phyloP scores from a whole-genome alignment of 2,888 invertebrate species.

The Apodemia zela region DNA sequence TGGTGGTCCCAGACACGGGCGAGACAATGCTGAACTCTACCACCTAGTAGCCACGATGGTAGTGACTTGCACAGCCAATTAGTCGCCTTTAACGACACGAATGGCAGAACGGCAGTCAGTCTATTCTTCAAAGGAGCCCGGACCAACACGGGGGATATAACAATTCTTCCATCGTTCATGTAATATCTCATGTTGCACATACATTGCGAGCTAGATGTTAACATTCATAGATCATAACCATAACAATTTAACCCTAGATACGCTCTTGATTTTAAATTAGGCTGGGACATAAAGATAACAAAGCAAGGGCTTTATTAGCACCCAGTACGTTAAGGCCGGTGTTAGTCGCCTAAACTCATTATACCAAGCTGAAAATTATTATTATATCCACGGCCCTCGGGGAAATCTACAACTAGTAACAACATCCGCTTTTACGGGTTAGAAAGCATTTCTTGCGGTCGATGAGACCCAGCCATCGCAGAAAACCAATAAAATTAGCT shows the following conservation, averaged over 20 bases:
- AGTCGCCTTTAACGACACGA: no score
- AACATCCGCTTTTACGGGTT: slow-evolving; percentile 2
- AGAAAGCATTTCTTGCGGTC: slow-evolving; percentile 3
- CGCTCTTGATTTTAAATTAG: background rate
- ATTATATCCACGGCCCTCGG: background rate
- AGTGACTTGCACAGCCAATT: no score
- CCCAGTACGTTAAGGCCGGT: background rate
- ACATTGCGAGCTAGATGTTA: no score
- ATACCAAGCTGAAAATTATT: slow-evolving; percentile 4
- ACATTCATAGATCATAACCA: no score
- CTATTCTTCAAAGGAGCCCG: no score
- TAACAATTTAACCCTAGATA: background rate
- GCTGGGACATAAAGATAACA: background rate
- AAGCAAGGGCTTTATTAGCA: background rate
- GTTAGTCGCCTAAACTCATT: slow-evolving; percentile 5
- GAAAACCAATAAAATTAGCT: background rate
- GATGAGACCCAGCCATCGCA: background rate
- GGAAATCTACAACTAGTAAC: slow-evolving; percentile 3
- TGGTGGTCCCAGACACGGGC: no score
- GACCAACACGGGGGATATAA: no score
- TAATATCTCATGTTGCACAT: no score
- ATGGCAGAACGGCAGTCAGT: no score
- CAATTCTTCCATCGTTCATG: no score
- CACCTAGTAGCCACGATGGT: no score
- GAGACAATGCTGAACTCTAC: no score